Evolutionary conservation across 2,797 vertebrate genomes (phyloP).

Genomic region (Gephyroberyx darwinii): DNA sequence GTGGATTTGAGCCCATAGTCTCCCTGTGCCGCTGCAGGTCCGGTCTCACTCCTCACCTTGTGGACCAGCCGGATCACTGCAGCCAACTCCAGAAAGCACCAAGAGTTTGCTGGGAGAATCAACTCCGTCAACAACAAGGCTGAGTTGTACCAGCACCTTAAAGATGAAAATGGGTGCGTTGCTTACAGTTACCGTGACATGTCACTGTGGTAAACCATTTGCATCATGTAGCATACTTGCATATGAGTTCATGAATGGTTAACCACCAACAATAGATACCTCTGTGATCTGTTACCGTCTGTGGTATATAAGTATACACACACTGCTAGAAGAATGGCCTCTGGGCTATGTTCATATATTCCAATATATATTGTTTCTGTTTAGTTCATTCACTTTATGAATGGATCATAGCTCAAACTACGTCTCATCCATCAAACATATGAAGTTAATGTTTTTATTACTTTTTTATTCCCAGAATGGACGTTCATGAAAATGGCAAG

Average conservation of each 20-base stretch:
- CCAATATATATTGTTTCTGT: too few relatives aligned
- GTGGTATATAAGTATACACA: too few relatives aligned
- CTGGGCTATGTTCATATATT: too few relatives aligned
- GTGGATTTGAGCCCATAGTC: background rate
- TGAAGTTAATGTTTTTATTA: background rate
- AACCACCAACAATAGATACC: too few relatives aligned
- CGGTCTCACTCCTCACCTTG: slow-evolving; percentile 91
- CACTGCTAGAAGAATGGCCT: too few relatives aligned
- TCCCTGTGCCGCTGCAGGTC: slow-evolving; percentile 80
- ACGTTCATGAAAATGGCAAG: slow-evolving; percentile 95
- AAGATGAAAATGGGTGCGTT: slow-evolving; percentile 95
- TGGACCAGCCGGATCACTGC: slow-evolving; percentile 97
- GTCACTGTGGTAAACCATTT: too few relatives aligned
- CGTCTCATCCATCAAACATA: background rate
- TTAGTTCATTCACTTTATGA: background rate
- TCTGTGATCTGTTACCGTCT: too few relatives aligned
- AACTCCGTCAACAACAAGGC: slow-evolving; percentile 95
- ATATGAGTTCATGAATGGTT: too few relatives aligned
- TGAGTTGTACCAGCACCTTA: slow-evolving; percentile 96
- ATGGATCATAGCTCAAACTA: background rate
- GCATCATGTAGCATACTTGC: too few relatives aligned
- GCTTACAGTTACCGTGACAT: slow-evolving; percentile 9
- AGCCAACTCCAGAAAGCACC: slow-evolving; percentile 96
- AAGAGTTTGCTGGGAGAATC: slow-evolving; percentile 92
- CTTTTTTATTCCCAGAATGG: slow-evolving; percentile 83